Percentiles rank a stretch among this genome's conserved stretches.
phyloP scores from a whole-genome alignment of 2,888 invertebrate species.

The Drosophila borealis region DNA sequence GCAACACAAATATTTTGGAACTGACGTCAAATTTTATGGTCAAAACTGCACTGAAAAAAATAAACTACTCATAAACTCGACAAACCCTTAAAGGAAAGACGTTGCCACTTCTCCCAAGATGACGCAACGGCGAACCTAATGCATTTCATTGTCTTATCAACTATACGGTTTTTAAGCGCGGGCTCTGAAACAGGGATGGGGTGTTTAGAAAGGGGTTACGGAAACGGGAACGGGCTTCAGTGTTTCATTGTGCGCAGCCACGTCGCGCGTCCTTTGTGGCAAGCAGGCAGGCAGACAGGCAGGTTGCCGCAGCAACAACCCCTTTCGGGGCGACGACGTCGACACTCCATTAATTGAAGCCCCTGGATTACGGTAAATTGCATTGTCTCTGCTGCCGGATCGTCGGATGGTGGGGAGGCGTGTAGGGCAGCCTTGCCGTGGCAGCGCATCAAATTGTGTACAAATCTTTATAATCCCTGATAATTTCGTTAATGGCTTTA shows the following conservation, averaged over 20 bases:
- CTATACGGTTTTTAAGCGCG: constrained; percentile 41
- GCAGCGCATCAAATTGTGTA: constrained; percentile 70
- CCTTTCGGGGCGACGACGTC: constrained; percentile 51
- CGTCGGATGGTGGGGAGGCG: constrained; percentile 18
- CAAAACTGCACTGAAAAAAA: constrained; percentile 13
- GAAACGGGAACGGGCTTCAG: constrained; percentile 24
- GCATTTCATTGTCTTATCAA: constrained; percentile 49
- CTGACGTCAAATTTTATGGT: constrained; percentile 18
- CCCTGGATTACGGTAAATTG: constrained; percentile 83
- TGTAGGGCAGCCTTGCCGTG: constrained; percentile 29
- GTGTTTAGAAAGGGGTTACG: neutral
- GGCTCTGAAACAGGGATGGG: neutral
- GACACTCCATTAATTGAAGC: constrained; percentile 84
- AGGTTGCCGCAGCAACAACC: constrained; percentile 51
- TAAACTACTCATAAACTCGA: constrained; percentile 8
- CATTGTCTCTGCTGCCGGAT: constrained; percentile 80
- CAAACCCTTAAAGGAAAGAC: neutral
- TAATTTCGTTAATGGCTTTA: constrained; percentile 85
- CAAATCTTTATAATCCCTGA: constrained; percentile 84
- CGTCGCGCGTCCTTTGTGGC: constrained; percentile 4
- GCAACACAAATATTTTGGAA: constrained; percentile 17
- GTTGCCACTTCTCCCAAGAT: neutral
- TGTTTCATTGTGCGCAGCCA: constrained; percentile 36
- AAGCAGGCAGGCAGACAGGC: neutral
- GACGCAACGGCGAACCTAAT: constrained; percentile 24